Evolutionary conservation across 2,797 vertebrate genomes (phyloP).

Genomic region (Ceryle rudis): DNA sequence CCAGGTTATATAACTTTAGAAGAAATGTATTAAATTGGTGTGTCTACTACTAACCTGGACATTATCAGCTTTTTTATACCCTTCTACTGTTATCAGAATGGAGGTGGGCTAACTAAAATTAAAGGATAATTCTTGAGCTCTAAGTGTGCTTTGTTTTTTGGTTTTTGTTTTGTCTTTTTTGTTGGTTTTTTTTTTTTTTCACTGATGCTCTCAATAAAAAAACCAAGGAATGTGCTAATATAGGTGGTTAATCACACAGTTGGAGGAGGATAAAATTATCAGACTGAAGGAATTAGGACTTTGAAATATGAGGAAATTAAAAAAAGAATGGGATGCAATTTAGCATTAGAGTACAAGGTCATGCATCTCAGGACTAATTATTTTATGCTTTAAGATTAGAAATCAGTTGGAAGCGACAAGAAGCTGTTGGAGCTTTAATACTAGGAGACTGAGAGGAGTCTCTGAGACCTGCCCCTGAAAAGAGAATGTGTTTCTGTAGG

Average conservation of each 20-base stretch:
- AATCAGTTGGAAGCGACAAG: not conserved
- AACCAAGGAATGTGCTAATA: not conserved
- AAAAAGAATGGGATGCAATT: not conserved
- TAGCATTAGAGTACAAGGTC: not conserved
- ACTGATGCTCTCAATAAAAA: not conserved
- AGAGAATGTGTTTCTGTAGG: not conserved
- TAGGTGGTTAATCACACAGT: not conserved
- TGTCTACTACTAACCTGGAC: not conserved
- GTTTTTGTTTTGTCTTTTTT: no score
- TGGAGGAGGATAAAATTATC: not conserved
- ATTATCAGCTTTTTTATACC: not conserved
- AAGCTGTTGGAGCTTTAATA: not conserved
- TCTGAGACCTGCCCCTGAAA: not conserved
- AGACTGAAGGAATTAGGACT: not conserved
- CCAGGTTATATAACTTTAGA: not conserved
- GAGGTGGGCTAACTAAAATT: not conserved
- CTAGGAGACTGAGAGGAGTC: not conserved
- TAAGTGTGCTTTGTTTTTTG: no score
- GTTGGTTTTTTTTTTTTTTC: not conserved
- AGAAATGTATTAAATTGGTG: not conserved
- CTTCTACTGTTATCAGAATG: not conserved
- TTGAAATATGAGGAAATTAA: not conserved
- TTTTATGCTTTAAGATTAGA: not conserved
- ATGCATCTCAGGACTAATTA: not conserved
- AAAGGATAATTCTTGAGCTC: not conserved